These are phyloP conservation scores for Gnathonemus longibarbis DNA, from an alignment of 2,113 vertebrate species.

Conservation along the genomic window DNA sequence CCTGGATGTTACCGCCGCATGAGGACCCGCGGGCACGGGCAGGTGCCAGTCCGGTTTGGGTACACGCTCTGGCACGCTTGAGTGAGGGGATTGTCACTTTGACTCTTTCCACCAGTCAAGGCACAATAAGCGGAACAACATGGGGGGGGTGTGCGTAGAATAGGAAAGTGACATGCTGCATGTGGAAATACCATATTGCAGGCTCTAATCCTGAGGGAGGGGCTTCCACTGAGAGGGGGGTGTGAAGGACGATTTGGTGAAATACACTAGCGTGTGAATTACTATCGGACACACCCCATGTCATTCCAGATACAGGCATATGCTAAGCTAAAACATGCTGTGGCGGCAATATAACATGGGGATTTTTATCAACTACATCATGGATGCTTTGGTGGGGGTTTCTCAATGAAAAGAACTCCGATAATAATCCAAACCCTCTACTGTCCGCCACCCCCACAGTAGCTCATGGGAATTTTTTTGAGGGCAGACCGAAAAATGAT, in stretches of 20 bases:
- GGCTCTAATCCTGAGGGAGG: neutral
- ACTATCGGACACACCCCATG: neutral
- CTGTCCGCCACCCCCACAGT: neutral
- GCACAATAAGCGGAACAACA: neutral
- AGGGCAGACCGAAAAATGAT: neutral
- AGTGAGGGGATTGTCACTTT: neutral
- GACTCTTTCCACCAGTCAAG: neutral
- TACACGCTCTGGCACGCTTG: neutral
- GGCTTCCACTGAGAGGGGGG: neutral
- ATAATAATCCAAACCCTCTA: neutral
- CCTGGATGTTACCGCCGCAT: slow-evolving; percentile 39
- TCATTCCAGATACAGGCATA: neutral
- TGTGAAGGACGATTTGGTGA: neutral
- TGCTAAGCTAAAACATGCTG: neutral
- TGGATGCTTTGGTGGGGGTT: neutral
- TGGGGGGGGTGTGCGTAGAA: neutral
- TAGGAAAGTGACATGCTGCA: neutral
- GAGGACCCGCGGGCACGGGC: slow-evolving; percentile 43
- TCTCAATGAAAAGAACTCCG: neutral
- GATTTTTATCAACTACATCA: neutral
- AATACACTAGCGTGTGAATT: neutral
- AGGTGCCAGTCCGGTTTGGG: slow-evolving; percentile 23
- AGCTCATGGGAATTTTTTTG: neutral
- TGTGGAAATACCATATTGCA: neutral
- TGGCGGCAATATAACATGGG: neutral